Conservation (phyloP, 2,888 invertebrate genomes). For the Drosophila fungiperda region DNA sequence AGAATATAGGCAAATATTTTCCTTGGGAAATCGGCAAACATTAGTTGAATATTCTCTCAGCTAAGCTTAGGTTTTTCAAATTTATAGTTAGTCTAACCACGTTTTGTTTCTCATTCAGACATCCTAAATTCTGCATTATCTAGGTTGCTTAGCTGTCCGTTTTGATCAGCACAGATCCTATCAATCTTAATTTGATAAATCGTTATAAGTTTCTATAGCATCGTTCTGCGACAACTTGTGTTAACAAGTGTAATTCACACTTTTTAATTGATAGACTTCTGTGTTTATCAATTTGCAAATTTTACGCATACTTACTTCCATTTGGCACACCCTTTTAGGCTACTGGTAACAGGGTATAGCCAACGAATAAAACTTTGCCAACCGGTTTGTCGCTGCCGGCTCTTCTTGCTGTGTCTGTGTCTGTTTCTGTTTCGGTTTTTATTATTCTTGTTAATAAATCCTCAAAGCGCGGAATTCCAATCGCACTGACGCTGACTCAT, state of each 20-base stretch:
- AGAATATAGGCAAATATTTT: too few relatives aligned
- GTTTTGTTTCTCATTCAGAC: not conserved
- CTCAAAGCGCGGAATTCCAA: slow-evolving; percentile 81
- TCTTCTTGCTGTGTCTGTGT: slow-evolving; percentile 40
- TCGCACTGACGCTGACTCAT: slow-evolving; percentile 68
- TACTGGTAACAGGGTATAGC: slow-evolving; percentile 30
- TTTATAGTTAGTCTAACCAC: not conserved
- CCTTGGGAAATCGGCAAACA: not conserved
- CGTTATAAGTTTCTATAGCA: not conserved
- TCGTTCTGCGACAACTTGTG: not conserved
- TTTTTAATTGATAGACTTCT: not conserved
- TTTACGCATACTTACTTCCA: not conserved
- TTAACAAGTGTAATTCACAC: not conserved
- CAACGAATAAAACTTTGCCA: slow-evolving; percentile 40
- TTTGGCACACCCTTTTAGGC: slow-evolving; percentile 3
- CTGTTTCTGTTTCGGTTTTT: slow-evolving; percentile 56
- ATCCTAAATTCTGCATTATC: not conserved
- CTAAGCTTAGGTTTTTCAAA: not conserved
- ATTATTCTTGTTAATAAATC: slow-evolving; percentile 82
- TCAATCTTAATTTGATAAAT: not conserved
- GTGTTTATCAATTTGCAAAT: not conserved
- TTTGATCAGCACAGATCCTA: not conserved
- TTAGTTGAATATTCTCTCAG: not conserved
- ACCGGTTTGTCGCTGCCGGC: slow-evolving; percentile 56
- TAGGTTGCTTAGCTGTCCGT: not conserved